These are phyloP conservation scores for Lacerta agilis DNA, from an alignment of 2,797 vertebrate genomes.

Conservation along the genomic window DNA sequence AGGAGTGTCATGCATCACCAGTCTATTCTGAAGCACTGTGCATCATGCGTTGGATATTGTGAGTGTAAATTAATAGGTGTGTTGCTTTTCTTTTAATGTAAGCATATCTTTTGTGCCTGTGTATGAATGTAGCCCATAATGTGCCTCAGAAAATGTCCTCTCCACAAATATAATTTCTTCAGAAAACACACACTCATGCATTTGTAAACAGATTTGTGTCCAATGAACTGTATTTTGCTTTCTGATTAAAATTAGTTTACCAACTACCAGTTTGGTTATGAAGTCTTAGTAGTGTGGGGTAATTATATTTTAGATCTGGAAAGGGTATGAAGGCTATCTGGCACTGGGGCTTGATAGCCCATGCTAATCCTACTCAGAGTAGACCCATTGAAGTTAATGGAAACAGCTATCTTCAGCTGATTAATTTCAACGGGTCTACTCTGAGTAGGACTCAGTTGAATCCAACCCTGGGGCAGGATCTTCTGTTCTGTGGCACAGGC, in stretches of 20 bases:
- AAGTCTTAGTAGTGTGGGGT: neutral
- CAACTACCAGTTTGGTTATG: neutral
- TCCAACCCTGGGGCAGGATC: neutral
- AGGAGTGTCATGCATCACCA: neutral
- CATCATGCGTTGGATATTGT: neutral
- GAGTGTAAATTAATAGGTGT: neutral
- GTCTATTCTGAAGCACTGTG: neutral
- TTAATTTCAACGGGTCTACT: too few species aligned
- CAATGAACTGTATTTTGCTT: neutral
- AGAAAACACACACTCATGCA: neutral
- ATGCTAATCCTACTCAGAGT: too few species aligned
- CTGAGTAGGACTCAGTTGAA: too few species aligned
- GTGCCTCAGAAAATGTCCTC: slow-evolving; percentile 22
- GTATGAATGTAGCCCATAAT: neutral
- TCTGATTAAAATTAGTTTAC: slow-evolving; percentile 5
- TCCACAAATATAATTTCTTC: slow-evolving; percentile 30
- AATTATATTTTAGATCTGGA: neutral
- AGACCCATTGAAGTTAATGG: too few species aligned
- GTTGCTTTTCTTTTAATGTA: neutral
- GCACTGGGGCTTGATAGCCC: too few species aligned
- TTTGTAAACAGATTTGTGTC: neutral
- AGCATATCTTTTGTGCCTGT: slow-evolving; percentile 24
- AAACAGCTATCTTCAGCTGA: too few species aligned
- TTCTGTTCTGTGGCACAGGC: neutral
- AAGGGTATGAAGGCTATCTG: neutral